Evolutionary conservation across 2,888 invertebrate genomes (phyloP), one percentile per base, ranked within the genome.

Genomic region (Spicauda simplicius): DNA sequence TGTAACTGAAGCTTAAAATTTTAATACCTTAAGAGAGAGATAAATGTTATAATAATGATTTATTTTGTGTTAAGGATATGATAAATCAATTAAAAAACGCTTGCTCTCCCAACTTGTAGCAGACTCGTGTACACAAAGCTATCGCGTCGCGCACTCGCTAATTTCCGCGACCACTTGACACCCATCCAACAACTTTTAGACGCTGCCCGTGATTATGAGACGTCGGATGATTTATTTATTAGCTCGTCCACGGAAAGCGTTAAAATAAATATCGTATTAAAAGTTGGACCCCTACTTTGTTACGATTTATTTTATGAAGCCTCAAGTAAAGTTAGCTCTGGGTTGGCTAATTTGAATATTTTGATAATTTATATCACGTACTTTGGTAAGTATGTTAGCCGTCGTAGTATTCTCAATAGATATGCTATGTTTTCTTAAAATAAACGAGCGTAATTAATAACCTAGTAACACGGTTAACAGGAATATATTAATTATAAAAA

Each of bases 71-170:
- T n/a, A n/a, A 25, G 25, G 5, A 2, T 25, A 25, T 25, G n/a
- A 25, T 25, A 25, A 48, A 48, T 48, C 1, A 48, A 48, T 16
- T 11, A 2, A 50, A n/a, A 68, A 63, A 68, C 70, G 68, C 74
- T 74, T 70, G 69, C 60, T 73, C 77, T 77, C 72, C 60, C 79
- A 67, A 72, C 75, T 80, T 81, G 74, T 52, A 71, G 80, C 84
- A 72, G 57, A 64, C 73, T 75, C 80, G 80, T 85, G 84, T 79
- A 81, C 84, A 87, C 87, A 87, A 81, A 84, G 84, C 88, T 90
- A 91, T 91, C 91, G 82, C 84, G 73, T 76, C 79, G 87, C 84
- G 86, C 91, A 91, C 85, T 88, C 89, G 87, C 91, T 91, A 89
- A 91, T 91, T 91, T 90, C 87, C 84, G 82, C 81, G 83, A 82